Conservation (phyloP, 2,888 invertebrate species). For the Mycogona germanica region DNA sequence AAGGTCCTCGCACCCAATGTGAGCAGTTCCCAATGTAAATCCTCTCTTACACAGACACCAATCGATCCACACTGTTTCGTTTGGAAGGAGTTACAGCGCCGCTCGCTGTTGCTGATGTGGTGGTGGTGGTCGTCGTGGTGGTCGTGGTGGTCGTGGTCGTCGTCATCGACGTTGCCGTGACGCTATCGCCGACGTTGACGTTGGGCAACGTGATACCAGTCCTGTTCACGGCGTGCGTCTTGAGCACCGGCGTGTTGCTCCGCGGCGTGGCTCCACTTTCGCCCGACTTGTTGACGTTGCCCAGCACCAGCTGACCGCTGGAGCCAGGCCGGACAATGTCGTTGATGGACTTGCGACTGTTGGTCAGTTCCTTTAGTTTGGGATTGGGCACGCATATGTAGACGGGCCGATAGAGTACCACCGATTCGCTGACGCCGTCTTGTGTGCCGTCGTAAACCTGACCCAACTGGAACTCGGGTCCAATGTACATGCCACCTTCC, state of each 20-base stretch:
- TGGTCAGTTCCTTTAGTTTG: slow-evolving; percentile 16
- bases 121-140: too few species aligned
- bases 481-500: slow-evolving; percentile 63
- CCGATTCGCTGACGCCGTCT: slow-evolving; percentile 40
- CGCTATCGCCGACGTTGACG: too few species aligned
- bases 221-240: too few species aligned
- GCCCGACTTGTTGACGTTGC: background rate
- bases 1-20: background rate
- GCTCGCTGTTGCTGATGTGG: too few species aligned
- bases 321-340: slow-evolving; percentile 1
- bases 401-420: slow-evolving; percentile 52
- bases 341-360: slow-evolving; percentile 5
- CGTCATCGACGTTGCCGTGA: too few species aligned
- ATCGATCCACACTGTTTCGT: too few species aligned
- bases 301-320: background rate
- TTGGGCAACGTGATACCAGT: too few species aligned
- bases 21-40: background rate
- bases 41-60: background rate
- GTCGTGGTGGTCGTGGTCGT: too few species aligned
- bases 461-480: slow-evolving; percentile 61
- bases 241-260: too few species aligned
- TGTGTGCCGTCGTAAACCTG: slow-evolving; percentile 61
- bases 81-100: too few species aligned
- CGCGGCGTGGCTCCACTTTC: too few species aligned
- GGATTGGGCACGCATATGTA: slow-evolving; percentile 34